Conservation (phyloP, 2,113 vertebrate species). For the Lophius piscatorius region DNA sequence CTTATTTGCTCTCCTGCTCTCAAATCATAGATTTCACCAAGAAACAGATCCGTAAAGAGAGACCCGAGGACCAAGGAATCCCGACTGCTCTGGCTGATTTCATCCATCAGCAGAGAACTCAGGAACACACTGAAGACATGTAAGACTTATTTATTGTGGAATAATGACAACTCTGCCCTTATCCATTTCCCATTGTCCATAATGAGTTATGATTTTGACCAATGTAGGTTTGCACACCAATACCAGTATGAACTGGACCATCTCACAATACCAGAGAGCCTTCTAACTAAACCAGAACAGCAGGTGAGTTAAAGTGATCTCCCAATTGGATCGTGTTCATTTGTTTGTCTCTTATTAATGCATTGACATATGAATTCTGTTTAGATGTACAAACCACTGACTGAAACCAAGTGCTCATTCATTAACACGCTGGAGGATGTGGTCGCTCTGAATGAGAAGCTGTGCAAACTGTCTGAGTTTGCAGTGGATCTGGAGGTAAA, state of each 20-base stretch:
- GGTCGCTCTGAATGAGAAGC: slow-evolving; percentile 90
- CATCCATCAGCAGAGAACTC: slow-evolving; percentile 92
- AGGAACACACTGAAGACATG: slow-evolving; percentile 92
- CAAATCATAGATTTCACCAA: slow-evolving; percentile 82
- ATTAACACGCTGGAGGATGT: slow-evolving; percentile 87
- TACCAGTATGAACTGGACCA: slow-evolving; percentile 94
- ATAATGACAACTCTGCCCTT: neutral
- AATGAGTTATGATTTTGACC: neutral
- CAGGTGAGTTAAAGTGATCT: slow-evolving; percentile 77
- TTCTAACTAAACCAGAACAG: slow-evolving; percentile 84
- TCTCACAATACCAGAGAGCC: slow-evolving; percentile 81
- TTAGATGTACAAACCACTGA: slow-evolving; percentile 85
- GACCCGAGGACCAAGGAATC: slow-evolving; percentile 91
- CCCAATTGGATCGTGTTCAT: neutral
- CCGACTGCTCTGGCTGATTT: slow-evolving; percentile 94
- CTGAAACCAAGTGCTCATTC: slow-evolving; percentile 85
- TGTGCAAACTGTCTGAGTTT: slow-evolving; percentile 86
- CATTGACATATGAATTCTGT: slow-evolving; percentile 9
- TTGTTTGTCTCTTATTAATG: neutral
- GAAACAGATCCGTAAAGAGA: slow-evolving; percentile 84
- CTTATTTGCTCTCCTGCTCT: neutral
- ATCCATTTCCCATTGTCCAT: neutral
- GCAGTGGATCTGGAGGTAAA: slow-evolving; percentile 94
- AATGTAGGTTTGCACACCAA: slow-evolving; percentile 90
- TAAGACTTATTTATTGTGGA: slow-evolving; percentile 67